These are phyloP conservation scores for Eupristina koningsbergeri DNA, from an alignment of 1,140 invertebrate genomes.

Conservation along the genomic window DNA sequence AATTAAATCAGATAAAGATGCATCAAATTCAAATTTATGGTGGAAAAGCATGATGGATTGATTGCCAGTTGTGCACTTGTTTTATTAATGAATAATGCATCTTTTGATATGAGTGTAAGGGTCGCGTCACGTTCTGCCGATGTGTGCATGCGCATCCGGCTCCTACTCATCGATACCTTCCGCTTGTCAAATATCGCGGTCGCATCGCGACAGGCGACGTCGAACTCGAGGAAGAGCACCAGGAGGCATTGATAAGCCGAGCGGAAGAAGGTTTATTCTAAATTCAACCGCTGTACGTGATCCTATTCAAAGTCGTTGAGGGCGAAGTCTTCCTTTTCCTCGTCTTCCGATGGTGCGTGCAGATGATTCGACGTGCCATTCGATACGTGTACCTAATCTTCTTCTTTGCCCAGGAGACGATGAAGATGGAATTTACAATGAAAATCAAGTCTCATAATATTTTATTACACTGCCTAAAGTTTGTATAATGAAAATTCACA, in stretches of 20 bases:
- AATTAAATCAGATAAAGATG: background rate
- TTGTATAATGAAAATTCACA: background rate
- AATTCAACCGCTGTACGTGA: slow-evolving; percentile 46
- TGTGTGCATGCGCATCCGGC: slow-evolving; percentile 18
- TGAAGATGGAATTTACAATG: slow-evolving; percentile 22
- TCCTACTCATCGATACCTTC: slow-evolving; percentile 36
- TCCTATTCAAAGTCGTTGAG: slow-evolving; percentile 38
- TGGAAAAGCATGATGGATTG: background rate
- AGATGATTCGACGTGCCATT: slow-evolving; percentile 20
- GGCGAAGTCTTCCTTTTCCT: slow-evolving; percentile 19
- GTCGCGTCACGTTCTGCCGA: slow-evolving; percentile 18
- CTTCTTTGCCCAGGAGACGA: background rate
- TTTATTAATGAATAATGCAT: background rate
- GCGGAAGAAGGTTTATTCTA: slow-evolving; percentile 48
- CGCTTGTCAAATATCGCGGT: slow-evolving; percentile 44
- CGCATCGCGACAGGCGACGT: slow-evolving; percentile 4
- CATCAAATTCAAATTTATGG: background rate
- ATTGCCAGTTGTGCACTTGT: too few species aligned
- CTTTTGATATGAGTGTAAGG: slow-evolving; percentile 1
- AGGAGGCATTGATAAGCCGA: slow-evolving; percentile 39
- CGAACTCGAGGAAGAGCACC: background rate
- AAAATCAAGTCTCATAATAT: background rate
- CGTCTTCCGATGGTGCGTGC: slow-evolving; percentile 3
- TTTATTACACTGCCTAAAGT: background rate
- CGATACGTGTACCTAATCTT: slow-evolving; percentile 37